Conservation (phyloP, 2,888 invertebrate genomes). For the Philereme vetulata region DNA sequence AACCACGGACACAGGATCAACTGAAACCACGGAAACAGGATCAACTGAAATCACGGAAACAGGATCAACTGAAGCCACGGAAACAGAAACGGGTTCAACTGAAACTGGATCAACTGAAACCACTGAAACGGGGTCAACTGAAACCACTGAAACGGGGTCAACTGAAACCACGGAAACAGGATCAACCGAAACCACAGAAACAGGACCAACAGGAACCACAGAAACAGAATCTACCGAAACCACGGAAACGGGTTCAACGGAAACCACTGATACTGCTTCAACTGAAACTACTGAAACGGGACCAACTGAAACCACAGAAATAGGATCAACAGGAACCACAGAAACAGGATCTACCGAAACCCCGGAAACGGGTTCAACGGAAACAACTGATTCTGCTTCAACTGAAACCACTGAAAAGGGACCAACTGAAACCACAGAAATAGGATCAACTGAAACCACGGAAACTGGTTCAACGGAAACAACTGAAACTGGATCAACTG, state of each 20-base stretch:
- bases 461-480: constrained; percentile 3
- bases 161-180: constrained; percentile 21
- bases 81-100: constrained; percentile 2
- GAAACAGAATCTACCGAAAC: not conserved
- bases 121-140: constrained; percentile 16
- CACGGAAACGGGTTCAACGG: constrained; percentile 28
- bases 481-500: constrained; percentile 22
- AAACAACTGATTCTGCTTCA: constrained; percentile 2
- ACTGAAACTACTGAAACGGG: constrained; percentile 32
- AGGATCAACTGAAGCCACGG: not conserved
- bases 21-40: not conserved
- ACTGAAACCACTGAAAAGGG: constrained; percentile 14
- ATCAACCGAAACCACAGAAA: constrained; percentile 27
- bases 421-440: constrained; percentile 10
- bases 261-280: constrained; percentile 27
- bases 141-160: not conserved
- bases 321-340: constrained; percentile 25
- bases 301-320: constrained; percentile 28
- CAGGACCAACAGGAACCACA: constrained; percentile 21
- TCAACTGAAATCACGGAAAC: constrained; percentile 26
- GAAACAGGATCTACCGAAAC: constrained; percentile 20
- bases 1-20: not conserved
- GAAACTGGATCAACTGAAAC: constrained; percentile 30
- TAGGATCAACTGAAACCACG: constrained; percentile 12
- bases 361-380: constrained; percentile 18